Evolutionary conservation across 2,797 vertebrate species (phyloP), one percentile per base, ranked within the genome.

Genomic region (Enteromius trimaculatus): DNA sequence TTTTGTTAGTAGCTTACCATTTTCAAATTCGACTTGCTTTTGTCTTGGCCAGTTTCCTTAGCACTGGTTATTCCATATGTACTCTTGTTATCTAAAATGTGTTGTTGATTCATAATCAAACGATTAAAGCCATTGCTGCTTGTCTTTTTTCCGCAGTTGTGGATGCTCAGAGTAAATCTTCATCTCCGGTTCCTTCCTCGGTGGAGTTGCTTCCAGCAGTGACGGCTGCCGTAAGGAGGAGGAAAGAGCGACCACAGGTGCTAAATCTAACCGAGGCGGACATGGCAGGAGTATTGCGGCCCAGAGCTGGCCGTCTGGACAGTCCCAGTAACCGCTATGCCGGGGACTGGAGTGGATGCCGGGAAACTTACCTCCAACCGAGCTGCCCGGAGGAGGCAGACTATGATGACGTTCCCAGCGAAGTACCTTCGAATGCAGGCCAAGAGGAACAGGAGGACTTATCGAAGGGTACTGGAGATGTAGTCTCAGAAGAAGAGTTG

Each of bases 291-390:
- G 94, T 98, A 21, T 93, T 98, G 78, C 94, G 98, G 66, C 95
- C 97, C 4, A 93, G 94, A 79, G 94, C 94, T 0, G 95, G 95
- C 0, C 95, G 96, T 1, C 89, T 99, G 29, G 97, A 99, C 91
- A 99, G 98, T 88, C 97, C 98, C 0, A 99, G 98, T 92, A 99
- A 99, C 92, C 97, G 98, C 80, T 99, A 99, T 0, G 98, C 98
- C 0, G 98, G 98, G 19, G 98, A 99, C 94, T 99, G 98, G 98
- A 99, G 97, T 76, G 83, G 95, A 62, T 98, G 97, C 17, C 96
- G 96, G 14, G 96, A 97, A 79, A 95, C 88, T 83, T 99, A 98
- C 91, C 94, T 96, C 31, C 66, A 90, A 26, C 93, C 82, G 64
- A 87, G 90, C 62, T 84, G 89, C 79, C 89, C 82, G 58, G 94